These are phyloP conservation scores for Ptilorrhoa leucosticta DNA, from an alignment of 2,113 vertebrate species.

Conservation along the genomic window DNA sequence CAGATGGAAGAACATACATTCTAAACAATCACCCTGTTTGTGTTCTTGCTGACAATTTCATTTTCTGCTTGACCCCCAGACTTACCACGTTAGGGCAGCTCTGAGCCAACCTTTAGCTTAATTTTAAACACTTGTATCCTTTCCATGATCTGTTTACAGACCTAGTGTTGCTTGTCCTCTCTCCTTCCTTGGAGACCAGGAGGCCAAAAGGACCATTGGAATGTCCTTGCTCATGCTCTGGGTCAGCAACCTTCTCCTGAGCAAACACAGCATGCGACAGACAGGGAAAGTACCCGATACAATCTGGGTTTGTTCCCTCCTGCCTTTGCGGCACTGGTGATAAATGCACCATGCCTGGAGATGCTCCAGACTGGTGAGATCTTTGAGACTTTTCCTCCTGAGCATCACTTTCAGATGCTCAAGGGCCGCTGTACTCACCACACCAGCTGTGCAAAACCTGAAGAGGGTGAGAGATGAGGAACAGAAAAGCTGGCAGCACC, in stretches of 20 bases:
- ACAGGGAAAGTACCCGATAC: rapidly evolving
- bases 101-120: neutral
- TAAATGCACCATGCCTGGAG: neutral
- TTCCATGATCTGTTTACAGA: neutral
- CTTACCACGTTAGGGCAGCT: neutral
- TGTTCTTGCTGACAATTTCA: neutral
- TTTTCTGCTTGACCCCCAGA: neutral
- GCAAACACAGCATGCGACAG: rapidly evolving
- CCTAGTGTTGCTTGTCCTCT: neutral
- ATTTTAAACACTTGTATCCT: neutral
- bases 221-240: rapidly evolving
- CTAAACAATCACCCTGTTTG: neutral
- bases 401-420: neutral
- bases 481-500: neutral
- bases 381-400: neutral
- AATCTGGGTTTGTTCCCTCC: neutral
- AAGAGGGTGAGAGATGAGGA: neutral
- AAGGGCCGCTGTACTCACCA: neutral
- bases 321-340: neutral
- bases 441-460: neutral
- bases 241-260: neutral
- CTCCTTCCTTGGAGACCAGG: neutral
- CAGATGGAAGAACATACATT: neutral
- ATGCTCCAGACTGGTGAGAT: neutral
- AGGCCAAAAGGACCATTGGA: neutral